Evolutionary conservation across 2,797 vertebrate genomes (phyloP).

Genomic region (Hapalemur alaotrensis): DNA sequence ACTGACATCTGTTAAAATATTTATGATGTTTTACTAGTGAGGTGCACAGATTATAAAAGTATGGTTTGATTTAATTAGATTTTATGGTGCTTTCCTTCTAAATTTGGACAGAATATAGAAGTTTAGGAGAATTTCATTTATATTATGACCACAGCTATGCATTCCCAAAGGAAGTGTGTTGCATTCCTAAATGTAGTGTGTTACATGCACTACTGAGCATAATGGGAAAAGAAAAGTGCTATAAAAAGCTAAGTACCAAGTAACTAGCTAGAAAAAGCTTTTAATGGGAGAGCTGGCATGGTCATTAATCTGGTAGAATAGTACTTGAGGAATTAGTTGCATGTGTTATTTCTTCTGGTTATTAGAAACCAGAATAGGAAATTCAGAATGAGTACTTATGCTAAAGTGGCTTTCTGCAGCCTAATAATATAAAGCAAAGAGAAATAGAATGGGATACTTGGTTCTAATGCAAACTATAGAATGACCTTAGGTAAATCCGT

Average conservation of each 20-base stretch:
- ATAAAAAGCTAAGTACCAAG: slow-evolving; percentile 83
- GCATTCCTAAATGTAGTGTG: slow-evolving; percentile 75
- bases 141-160: background rate
- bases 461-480: slow-evolving; percentile 5
- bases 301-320: slow-evolving; percentile 82
- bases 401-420: slow-evolving; percentile 20
- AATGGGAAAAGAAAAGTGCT: slow-evolving; percentile 86
- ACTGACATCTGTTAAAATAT: background rate
- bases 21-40: slow-evolving; percentile 18
- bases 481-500: slow-evolving; percentile 28
- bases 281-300: slow-evolving; percentile 78
- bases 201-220: slow-evolving; percentile 85
- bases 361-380: slow-evolving; percentile 68
- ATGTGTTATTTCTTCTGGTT: slow-evolving; percentile 70
- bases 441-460: background rate
- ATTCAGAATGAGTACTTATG: slow-evolving; percentile 57
- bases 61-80: background rate
- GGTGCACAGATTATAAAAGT: background rate
- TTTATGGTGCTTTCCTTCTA: slow-evolving; percentile 41
- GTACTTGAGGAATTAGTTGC: slow-evolving; percentile 73
- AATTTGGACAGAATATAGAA: slow-evolving; percentile 43
- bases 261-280: slow-evolving; percentile 80
- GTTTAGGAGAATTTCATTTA: slow-evolving; percentile 22
- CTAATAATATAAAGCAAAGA: slow-evolving; percentile 15
- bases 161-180: slow-evolving; percentile 69